Evolutionary conservation across 2,797 vertebrate genomes (phyloP).

Genomic region (Pteropus rufus): DNA sequence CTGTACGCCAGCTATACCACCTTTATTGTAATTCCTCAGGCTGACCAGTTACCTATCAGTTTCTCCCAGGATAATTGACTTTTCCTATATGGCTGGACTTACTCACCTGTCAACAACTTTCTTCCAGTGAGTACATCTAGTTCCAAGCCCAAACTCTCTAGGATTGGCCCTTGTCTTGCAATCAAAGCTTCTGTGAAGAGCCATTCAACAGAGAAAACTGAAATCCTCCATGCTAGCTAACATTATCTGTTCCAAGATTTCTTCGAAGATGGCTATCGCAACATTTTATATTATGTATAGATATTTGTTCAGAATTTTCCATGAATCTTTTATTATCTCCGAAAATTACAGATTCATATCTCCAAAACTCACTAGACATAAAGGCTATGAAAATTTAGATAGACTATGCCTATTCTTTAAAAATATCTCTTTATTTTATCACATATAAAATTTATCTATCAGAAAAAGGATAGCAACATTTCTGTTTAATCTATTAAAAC

Average conservation of each 20-base stretch:
- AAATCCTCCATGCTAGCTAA: background rate
- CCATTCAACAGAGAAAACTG: background rate
- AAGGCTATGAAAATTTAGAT: constrained; percentile 7
- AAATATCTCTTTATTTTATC: background rate
- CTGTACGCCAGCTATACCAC: background rate
- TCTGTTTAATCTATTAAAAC: constrained; percentile 15
- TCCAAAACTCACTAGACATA: background rate
- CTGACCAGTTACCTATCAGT: background rate
- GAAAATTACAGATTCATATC: background rate
- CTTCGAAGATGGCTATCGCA: background rate
- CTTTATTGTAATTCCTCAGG: background rate
- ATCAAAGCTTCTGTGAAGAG: background rate
- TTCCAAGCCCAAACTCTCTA: background rate
- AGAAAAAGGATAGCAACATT: constrained; percentile 21
- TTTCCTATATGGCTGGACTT: background rate
- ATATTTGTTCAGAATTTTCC: constrained; percentile 15
- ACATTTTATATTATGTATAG: background rate
- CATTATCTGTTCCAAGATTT: background rate
- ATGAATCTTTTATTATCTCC: background rate
- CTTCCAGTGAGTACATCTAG: background rate
- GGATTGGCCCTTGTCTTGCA: background rate
- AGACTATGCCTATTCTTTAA: background rate
- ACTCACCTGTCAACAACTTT: background rate
- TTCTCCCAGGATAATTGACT: background rate
- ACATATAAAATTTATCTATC: constrained; percentile 4